A percentile compares a stretch with the other conserved stretches of the same genome.
Evolutionary conservation across 2,888 invertebrate genomes (phyloP).

Genomic region (Diarsia mendica): DNA sequence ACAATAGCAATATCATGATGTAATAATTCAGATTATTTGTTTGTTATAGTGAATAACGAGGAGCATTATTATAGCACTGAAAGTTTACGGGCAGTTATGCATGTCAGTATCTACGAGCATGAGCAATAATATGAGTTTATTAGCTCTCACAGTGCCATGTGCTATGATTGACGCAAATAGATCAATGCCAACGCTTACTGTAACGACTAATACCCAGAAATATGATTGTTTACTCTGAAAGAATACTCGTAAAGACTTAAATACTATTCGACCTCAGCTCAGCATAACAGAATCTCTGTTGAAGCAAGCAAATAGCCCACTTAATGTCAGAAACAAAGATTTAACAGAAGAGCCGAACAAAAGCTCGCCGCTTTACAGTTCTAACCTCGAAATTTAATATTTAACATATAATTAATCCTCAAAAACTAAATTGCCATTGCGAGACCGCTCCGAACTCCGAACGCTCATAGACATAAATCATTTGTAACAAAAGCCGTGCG

Average conservation of each 20-base stretch:
- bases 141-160: slow-evolving; percentile 55
- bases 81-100: slow-evolving; percentile 49
- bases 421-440: slow-evolving; percentile 72
- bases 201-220: slow-evolving; percentile 49
- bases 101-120: slow-evolving; percentile 36
- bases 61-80: slow-evolving; percentile 16
- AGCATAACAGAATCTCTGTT: slow-evolving; percentile 54
- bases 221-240: slow-evolving; percentile 48
- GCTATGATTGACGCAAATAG: slow-evolving; percentile 60
- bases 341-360: slow-evolving; percentile 54
- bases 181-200: slow-evolving; percentile 56
- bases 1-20: neutral
- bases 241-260: slow-evolving; percentile 55
- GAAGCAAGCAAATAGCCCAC: slow-evolving; percentile 47
- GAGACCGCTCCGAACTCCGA: slow-evolving; percentile 59
- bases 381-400: slow-evolving; percentile 71
- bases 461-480: slow-evolving; percentile 83
- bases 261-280: slow-evolving; percentile 29
- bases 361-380: slow-evolving; percentile 61
- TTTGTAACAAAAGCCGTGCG: slow-evolving; percentile 82
- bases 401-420: slow-evolving; percentile 70
- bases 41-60: slow-evolving; percentile 14
- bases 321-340: slow-evolving; percentile 64
- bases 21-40: slow-evolving; percentile 4
- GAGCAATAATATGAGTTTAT: slow-evolving; percentile 40